Conservation (phyloP, 1,140 invertebrate species). For the Euschistus heros region DNA sequence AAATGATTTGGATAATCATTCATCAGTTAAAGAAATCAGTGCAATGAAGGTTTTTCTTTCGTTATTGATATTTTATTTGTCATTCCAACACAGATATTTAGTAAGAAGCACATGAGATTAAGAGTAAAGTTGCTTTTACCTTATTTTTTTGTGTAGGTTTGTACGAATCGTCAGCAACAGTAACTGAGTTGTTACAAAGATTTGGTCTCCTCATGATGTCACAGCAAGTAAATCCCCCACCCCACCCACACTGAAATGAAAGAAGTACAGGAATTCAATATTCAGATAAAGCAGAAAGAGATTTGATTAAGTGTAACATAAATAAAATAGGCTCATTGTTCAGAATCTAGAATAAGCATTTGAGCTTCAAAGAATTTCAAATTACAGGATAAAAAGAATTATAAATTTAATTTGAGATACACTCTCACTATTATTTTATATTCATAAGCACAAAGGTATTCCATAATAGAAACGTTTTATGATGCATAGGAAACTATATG, state of each 20-base stretch:
- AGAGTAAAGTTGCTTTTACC: background rate
- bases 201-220: conserved; percentile 30
- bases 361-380: background rate
- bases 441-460: too few relatives aligned
- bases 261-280: background rate
- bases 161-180: conserved; percentile 21
- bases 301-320: conserved; percentile 7
- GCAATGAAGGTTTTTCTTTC: too few relatives aligned
- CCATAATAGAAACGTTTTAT: too few relatives aligned
- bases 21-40: too few relatives aligned
- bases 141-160: conserved; percentile 15
- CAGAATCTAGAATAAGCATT: background rate
- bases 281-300: background rate
- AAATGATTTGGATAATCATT: too few relatives aligned
- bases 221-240: conserved; percentile 28
- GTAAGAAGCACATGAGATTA: too few relatives aligned
- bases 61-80: too few relatives aligned
- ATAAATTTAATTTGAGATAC: too few relatives aligned
- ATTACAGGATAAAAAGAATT: conserved; percentile 1
- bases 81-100: too few relatives aligned
- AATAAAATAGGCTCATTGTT: background rate
- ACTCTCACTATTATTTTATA: too few relatives aligned
- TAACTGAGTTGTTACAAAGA: conserved; percentile 26
- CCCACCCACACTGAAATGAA: conserved; percentile 28
- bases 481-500: too few relatives aligned